Evolutionary conservation across 2,113 vertebrate genomes (phyloP), one percentile per base, ranked within the genome.

Genomic region (Apteryx owenii): DNA sequence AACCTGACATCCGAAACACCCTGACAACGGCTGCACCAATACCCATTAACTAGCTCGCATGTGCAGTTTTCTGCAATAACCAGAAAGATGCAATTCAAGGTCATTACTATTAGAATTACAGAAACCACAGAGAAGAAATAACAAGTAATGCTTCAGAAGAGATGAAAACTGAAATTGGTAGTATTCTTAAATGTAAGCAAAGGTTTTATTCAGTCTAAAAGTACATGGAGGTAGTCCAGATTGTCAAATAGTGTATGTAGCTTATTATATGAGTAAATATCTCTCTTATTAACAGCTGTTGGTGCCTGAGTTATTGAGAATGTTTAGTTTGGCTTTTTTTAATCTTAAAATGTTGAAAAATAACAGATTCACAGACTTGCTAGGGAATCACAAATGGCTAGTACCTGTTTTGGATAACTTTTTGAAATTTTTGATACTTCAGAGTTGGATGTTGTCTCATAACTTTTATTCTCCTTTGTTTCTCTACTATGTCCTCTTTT

Each of bases 51-150:
- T 28, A 19, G 16, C 42, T 81, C 75, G 51, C 28, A 53, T 15
- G 14, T 76, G 65, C 73, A 79, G 61, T 25, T 72, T 9, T 69
- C 77, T 65, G 4, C 23, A 72, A 79, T 53, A 92, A 62, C n/a
- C 29, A 82, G 66, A 33, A 89, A 66, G 36, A 75, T 33, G 61
- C 31, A 87, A 46, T 62, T 95, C 81, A 96, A 93, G 73, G 92
- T 79, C 73, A 40, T 33, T 79, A 7, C 9, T 65, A 10, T 53
- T 92, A 44, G 38, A 84, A 38, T 22, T 82, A 33, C 53, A 50
- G 42, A 95, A 84, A 72, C 5, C 22, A 76, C 16, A 84, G 12
- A 40, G 38, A 79, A 69, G 15, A 68, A 84, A 84, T 36, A 23
- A 54, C 69, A 92, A 69, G 31, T 7, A 60, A 19, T 17, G 3